These are phyloP conservation scores for Mormoops blainvillei DNA, from an alignment of 2,113 vertebrate species.

Conservation along the genomic window DNA sequence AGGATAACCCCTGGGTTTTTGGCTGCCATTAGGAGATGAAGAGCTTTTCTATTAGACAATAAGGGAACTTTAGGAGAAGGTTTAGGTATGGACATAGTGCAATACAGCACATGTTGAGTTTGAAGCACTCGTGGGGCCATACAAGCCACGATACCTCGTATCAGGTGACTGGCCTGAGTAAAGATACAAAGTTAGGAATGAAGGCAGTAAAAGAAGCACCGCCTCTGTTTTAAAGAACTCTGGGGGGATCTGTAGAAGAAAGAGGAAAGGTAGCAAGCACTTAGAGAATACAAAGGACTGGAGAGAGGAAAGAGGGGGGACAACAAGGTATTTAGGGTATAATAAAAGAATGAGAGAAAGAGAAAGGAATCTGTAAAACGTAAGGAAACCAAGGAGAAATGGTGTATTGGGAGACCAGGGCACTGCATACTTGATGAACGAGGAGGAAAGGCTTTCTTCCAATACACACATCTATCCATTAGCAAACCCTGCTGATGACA, in stretches of 20 bases:
- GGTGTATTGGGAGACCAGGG: too few relatives aligned
- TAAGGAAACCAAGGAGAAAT: neutral
- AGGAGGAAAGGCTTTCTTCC: neutral
- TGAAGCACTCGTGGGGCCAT: neutral
- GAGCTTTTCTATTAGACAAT: neutral
- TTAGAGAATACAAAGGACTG: neutral
- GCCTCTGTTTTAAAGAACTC: neutral
- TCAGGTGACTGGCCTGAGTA: neutral
- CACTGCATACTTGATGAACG: rapidly evolving
- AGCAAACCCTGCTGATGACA: neutral
- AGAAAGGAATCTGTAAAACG: neutral
- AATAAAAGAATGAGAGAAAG: neutral
- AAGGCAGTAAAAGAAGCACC: neutral
- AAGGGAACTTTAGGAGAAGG: neutral
- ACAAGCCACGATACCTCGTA: too few relatives aligned
- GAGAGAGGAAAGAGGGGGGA: neutral
- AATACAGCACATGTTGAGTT: neutral
- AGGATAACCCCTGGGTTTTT: neutral
- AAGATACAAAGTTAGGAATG: neutral
- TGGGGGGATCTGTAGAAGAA: neutral
- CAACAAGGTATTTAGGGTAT: neutral
- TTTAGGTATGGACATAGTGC: neutral
- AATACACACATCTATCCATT: rapidly evolving
- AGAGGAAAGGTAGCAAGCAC: neutral
- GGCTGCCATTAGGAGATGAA: neutral